A percentile compares a stretch with the other conserved stretches of the same genome.
Conservation (phyloP, 2,888 invertebrate genomes). For the Torymus aiolomorphi region DNA sequence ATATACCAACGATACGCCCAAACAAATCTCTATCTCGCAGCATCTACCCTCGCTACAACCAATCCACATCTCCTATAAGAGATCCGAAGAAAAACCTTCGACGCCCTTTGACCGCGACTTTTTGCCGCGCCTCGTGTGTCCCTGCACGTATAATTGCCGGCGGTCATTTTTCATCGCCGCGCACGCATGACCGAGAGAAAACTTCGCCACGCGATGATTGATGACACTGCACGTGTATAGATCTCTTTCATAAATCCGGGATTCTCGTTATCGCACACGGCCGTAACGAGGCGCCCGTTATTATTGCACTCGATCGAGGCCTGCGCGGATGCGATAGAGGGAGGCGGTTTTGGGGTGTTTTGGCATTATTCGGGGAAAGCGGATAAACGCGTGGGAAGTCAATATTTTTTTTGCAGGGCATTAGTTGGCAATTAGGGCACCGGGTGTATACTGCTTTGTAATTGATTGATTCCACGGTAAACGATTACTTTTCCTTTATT, state of each 20-base stretch:
- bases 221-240: conserved; percentile 15
- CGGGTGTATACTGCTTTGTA: no score
- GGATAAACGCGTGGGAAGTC: no score
- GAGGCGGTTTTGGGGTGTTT: no score
- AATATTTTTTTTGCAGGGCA: no score
- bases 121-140: conserved; percentile 2
- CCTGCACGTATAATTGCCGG: conserved; percentile 33
- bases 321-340: not conserved
- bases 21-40: no score
- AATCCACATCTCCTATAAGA: no score
- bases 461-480: no score
- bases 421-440: no score
- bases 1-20: no score
- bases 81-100: not conserved
- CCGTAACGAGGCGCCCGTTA: not conserved
- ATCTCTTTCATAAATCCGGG: conserved; percentile 7
- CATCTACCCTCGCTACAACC: no score
- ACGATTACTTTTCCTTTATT: no score
- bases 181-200: conserved; percentile 12
- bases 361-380: no score
- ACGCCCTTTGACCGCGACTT: conserved; percentile 18
- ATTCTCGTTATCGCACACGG: conserved; percentile 13
- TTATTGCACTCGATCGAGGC: conserved; percentile 18
- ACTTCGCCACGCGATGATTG: conserved; percentile 31
- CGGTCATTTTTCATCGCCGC: conserved; percentile 49